Evolutionary conservation across 2,797 vertebrate genomes (phyloP).

Genomic region (Pyrocephalus nanus): DNA sequence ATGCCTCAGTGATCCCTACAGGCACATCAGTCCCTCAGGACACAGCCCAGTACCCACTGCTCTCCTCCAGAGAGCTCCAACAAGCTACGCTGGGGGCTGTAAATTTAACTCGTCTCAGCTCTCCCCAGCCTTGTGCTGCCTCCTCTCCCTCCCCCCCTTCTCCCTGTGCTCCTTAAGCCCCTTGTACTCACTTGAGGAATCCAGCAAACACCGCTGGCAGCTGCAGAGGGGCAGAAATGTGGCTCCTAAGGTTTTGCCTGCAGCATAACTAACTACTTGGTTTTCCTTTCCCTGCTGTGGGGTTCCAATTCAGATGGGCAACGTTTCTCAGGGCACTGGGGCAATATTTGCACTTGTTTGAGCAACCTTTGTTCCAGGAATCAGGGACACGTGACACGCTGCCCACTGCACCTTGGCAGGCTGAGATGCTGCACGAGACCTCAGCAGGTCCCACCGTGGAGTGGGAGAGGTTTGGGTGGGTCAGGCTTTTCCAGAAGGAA

Average conservation of each 20-base stretch:
- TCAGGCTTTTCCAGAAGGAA: background rate
- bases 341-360: background rate
- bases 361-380: conserved; percentile 6
- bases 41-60: background rate
- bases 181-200: accelerated
- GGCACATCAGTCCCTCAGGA: background rate
- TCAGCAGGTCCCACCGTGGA: accelerated
- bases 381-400: background rate
- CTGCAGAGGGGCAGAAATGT: background rate
- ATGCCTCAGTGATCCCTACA: background rate
- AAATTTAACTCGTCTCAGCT: background rate
- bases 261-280: background rate
- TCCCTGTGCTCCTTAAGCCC: background rate
- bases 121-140: background rate
- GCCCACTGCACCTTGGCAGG: background rate
- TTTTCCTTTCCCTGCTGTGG: background rate
- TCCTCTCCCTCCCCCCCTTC: background rate
- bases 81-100: accelerated
- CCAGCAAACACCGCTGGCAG: background rate
- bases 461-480: background rate
- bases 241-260: background rate
- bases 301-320: background rate
- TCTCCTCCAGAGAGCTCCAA: background rate
- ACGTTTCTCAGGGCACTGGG: background rate
- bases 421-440: background rate